Evolutionary conservation across 2,113 vertebrate genomes (phyloP).

Genomic region (Catharus bicknelli): DNA sequence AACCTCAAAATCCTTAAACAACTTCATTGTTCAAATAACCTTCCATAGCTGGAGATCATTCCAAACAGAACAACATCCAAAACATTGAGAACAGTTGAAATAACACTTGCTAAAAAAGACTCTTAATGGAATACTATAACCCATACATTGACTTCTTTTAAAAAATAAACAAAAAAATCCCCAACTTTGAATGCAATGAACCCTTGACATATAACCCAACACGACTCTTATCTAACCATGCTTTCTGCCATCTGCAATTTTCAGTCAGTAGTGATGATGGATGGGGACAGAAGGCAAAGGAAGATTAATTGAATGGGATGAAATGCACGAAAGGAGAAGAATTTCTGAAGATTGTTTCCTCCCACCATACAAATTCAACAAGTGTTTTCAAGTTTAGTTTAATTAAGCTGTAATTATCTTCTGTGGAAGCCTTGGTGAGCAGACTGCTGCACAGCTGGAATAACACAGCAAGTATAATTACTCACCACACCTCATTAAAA

Average conservation of each 20-base stretch:
- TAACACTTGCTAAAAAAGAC: background rate
- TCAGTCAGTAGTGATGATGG: background rate
- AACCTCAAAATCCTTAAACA: background rate
- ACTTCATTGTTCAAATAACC: background rate
- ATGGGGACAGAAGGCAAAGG: background rate
- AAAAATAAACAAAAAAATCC: background rate
- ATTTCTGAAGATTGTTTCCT: conserved; percentile 22
- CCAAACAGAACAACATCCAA: background rate
- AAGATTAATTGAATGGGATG: background rate
- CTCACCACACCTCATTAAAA: background rate
- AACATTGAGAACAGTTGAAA: background rate
- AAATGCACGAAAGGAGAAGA: background rate
- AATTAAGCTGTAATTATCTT: conserved; percentile 49
- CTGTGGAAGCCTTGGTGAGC: conserved; percentile 4
- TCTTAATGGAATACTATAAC: background rate
- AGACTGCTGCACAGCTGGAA: conserved; percentile 38
- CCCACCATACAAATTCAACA: conserved; percentile 52
- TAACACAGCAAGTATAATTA: background rate
- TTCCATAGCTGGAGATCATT: background rate
- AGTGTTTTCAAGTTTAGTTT: conserved; percentile 32
- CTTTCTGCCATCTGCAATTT: background rate
- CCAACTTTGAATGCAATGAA: background rate
- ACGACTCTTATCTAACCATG: background rate
- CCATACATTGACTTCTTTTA: background rate
- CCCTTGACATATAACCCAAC: background rate